Base-by-base conservation (phyloP, 1,140 invertebrate genomes). In the Chymomyza costata region DNA sequence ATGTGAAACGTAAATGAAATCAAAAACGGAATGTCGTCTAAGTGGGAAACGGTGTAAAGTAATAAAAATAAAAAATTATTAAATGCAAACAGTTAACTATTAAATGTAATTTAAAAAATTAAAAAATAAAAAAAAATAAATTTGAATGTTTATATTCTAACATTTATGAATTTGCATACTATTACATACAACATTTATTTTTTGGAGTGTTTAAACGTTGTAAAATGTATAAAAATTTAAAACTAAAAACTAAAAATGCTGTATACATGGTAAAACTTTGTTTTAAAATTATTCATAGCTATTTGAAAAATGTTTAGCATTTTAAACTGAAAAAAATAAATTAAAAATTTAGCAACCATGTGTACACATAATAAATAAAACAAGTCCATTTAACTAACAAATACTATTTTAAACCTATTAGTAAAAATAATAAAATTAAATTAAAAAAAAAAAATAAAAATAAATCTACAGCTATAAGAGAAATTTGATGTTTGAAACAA, bases 181-280 rank as follows among this genome's bases (percentile, higher is more conserved):
- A 17, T 38, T 7, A 16, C 81, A 81, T 65, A 69, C 31, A 67
- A 78, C 54, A 80, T 80, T 80, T 80, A 80, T 80, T 80, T 80
- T 80, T 80, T 80, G 73, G 73, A 80, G 67, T 80, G 73, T 80
- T 80, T 80, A 80, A 78, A 80, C 52, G 73, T 80, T 80, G 74
- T 71, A 73, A 61, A 50, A 63, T 70, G 61, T 78, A 76, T 41
- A 19, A 47, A 37, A 35, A 16, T 31, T 32, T 43, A 56, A 30
- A 54, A 51, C 13, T 28, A 35, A 11, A 34, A 61, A 57, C 30
- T 55, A 14, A 28, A 46, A 19, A 18, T 17, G 16, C 13, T 16
- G 31, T 19, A 13, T 13, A 34, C 14, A n/a, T n/a, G n/a, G n/a
- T n/a, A n/a, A n/a, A n/a, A n/a, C n/a, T n/a, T n/a, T n/a, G n/a